Base-by-base conservation (phyloP, 2,113 vertebrate genomes). In the Ciconia stormi region DNA sequence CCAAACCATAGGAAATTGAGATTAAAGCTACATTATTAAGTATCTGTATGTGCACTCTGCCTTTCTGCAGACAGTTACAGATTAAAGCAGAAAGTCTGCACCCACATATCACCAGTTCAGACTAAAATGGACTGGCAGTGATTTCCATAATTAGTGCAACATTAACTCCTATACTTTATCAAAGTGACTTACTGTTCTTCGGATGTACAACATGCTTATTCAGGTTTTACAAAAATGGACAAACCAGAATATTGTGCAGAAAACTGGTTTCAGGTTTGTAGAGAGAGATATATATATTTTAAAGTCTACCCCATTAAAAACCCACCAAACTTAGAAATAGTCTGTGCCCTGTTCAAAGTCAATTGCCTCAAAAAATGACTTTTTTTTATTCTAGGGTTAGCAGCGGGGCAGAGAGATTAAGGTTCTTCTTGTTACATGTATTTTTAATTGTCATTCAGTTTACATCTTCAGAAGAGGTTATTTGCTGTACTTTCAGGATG, bases 111-210 rank as follows among this genome's bases (percentile, higher is more conserved):
- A 96, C 92, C 86, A 94, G 71, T 82, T 82, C 81, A 88, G 90
- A 92, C 63, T 81, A 87, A 89, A 94, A 78, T 4, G 38, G 73
- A 81, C 96, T 80, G 97, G 97, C 98, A 98, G 97, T 87, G 91
- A 98, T 95, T 91, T 95, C 94, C 89, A 61, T 44, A 85, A 62
- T 77, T 90, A 98, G 94, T 98, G 96, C 97, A 98, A 94, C 77
- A 71, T 92, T 90, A 93, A 88, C 93, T 94, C 86, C 70, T 92
- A 56, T 12, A 93, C 67, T 80, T 81, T 87, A 80, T 44, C 93
- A 65, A 97, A 94, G 79, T 74, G 72, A 96, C 63, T 93, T 82
- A 70, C 89, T 96, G 73, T 85, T 91, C 63, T 87, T 73, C 95
- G 96, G 96, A 92, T 56, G 89, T 91, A 95, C 92, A 88, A 95